Conservation (phyloP, 2,113 vertebrate species). For the Daphoenositta chrysoptera region DNA sequence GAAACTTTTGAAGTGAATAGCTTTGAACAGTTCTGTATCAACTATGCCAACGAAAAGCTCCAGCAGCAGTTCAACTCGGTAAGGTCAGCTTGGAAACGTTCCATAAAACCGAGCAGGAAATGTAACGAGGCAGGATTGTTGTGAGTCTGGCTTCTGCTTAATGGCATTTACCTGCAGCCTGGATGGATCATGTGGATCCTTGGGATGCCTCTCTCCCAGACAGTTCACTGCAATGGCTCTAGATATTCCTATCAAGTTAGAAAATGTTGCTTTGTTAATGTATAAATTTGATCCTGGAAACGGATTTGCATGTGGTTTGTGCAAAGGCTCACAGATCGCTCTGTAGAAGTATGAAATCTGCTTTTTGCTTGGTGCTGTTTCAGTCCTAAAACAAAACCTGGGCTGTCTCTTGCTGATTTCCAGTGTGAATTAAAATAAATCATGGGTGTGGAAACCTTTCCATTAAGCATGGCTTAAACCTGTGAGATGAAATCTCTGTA, state of each 20-base stretch:
- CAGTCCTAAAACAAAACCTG: background rate
- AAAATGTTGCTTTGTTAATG: background rate
- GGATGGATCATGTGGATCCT: fast-evolving
- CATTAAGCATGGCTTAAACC: background rate
- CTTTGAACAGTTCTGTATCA: conserved; percentile 98
- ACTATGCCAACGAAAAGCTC: conserved; percentile 96
- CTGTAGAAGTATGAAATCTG: background rate
- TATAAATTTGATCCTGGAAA: background rate
- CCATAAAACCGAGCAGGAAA: background rate
- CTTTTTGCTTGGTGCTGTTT: background rate
- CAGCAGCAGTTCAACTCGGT: conserved; percentile 98
- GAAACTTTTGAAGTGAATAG: conserved; percentile 97
- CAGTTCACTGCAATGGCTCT: background rate
- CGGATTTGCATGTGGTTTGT: background rate
- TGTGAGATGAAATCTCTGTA: background rate
- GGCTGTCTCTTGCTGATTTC: background rate
- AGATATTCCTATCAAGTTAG: background rate
- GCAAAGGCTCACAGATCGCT: background rate
- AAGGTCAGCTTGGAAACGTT: background rate
- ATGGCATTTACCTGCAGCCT: background rate
- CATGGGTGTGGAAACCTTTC: background rate
- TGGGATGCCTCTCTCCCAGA: background rate
- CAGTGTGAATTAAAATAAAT: background rate
- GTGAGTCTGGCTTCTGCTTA: background rate
- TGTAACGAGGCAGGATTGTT: background rate